phyloP scores from a whole-genome alignment of 1,140 invertebrate genomes.

The Drosophila setifemur region DNA sequence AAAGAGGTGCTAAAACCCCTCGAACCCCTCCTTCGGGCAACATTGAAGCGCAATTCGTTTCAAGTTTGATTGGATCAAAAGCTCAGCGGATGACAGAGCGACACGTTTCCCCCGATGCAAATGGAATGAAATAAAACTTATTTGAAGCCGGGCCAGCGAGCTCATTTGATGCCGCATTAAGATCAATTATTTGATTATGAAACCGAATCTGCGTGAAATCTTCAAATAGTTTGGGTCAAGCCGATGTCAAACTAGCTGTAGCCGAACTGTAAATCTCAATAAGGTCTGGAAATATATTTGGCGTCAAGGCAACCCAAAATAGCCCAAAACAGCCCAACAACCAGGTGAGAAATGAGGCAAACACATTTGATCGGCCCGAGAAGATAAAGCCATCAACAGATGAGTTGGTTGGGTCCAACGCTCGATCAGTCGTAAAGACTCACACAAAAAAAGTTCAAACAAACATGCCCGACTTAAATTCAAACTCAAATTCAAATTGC shows the following conservation, averaged over 20 bases:
- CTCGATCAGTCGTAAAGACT: conserved; percentile 37
- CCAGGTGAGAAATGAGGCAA: conserved; percentile 35
- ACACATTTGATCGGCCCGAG: conserved; percentile 45
- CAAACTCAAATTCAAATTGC: conserved; percentile 48
- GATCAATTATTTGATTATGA: conserved; percentile 82
- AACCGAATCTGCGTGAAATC: conserved; percentile 79
- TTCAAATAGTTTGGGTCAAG: conserved; percentile 65
- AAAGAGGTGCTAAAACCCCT: conserved; percentile 63
- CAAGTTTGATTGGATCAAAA: conserved; percentile 74
- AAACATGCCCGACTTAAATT: conserved; percentile 33
- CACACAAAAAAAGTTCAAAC: conserved; percentile 48
- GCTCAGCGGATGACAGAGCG: conserved; percentile 60
- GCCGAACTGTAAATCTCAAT: conserved; percentile 46
- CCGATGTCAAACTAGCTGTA: conserved; percentile 60
- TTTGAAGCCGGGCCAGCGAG: conserved; percentile 21
- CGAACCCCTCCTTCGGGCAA: conserved; percentile 15
- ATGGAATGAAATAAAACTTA: conserved; percentile 35
- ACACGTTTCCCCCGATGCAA: conserved; percentile 14
- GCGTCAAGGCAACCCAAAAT: conserved; percentile 21
- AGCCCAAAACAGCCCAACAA: too few relatives aligned
- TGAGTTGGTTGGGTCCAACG: neutral
- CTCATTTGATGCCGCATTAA: conserved; percentile 79
- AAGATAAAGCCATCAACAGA: conserved; percentile 63
- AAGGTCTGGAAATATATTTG: conserved; percentile 10
- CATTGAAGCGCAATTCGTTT: conserved; percentile 78